phyloP scores from a whole-genome alignment of 2,888 invertebrate species.

The Machimus atricapillus region DNA sequence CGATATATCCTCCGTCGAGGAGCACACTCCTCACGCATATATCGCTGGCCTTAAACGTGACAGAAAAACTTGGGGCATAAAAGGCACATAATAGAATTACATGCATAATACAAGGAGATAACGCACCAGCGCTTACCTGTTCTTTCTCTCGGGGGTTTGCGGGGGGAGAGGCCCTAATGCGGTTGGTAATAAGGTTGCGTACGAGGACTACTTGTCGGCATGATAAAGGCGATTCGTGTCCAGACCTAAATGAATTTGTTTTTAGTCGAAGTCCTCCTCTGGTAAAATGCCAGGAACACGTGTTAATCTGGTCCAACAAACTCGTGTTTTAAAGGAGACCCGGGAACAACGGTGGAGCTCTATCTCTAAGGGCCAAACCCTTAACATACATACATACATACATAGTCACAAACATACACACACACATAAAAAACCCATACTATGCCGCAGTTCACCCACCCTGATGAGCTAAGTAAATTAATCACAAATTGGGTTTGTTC shows the following conservation, averaged over 20 bases:
- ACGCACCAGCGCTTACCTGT: slow-evolving; percentile 5
- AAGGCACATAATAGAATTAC: slow-evolving; percentile 37
- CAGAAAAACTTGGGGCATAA: slow-evolving; percentile 36
- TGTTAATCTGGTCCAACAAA: slow-evolving; percentile 12
- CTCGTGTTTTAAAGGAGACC: slow-evolving; percentile 22
- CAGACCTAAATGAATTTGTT: slow-evolving; percentile 35
- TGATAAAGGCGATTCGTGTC: slow-evolving; percentile 35
- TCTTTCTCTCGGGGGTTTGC: background rate
- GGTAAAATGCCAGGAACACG: slow-evolving; percentile 18
- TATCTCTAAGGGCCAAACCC: background rate
- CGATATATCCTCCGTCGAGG: background rate
- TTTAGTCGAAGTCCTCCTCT: slow-evolving; percentile 16
- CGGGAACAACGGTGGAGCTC: background rate
- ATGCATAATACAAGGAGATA: slow-evolving; percentile 35
- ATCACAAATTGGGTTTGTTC: slow-evolving; percentile 27
- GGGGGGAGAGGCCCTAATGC: background rate
- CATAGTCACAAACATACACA: background rate
- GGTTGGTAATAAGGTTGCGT: slow-evolving; percentile 14
- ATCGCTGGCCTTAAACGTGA: slow-evolving; percentile 23
- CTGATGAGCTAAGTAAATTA: slow-evolving; percentile 33
- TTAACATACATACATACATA: background rate
- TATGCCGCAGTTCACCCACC: background rate
- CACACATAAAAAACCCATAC: background rate
- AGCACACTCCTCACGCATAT: slow-evolving; percentile 8
- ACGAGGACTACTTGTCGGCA: slow-evolving; percentile 35